Conservation (phyloP, 2,797 vertebrate genomes). For the Cossypha polioptera region DNA sequence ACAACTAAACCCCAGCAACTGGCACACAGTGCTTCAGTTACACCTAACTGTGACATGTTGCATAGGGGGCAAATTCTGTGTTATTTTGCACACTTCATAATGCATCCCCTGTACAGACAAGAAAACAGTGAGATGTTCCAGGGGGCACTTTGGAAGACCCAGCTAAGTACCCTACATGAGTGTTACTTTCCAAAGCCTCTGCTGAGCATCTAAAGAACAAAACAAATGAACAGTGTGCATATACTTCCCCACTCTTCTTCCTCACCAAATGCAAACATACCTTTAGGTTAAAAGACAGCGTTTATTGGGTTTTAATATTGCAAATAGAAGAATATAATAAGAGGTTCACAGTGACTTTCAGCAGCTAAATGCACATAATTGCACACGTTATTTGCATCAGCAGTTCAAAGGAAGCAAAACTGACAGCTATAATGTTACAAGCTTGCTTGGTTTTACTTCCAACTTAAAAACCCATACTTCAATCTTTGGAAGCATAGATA, state of each 20-base stretch:
- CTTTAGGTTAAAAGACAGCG: background rate
- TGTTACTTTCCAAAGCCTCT: background rate
- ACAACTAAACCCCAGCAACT: background rate
- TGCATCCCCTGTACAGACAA: background rate
- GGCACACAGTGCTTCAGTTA: background rate
- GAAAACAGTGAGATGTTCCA: background rate
- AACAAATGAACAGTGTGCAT: background rate
- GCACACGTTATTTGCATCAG: background rate
- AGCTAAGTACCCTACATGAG: background rate
- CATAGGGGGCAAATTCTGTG: background rate
- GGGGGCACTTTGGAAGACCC: background rate
- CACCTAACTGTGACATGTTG: background rate
- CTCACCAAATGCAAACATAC: background rate
- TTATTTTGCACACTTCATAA: background rate
- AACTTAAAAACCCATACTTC: background rate
- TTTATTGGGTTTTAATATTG: background rate
- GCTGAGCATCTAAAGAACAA: background rate
- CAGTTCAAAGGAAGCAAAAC: background rate
- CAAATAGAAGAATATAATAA: background rate
- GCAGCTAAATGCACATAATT: background rate
- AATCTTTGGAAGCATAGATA: background rate
- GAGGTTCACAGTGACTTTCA: background rate
- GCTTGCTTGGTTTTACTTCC: background rate
- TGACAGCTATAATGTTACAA: background rate
- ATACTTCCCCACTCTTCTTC: background rate